Base-by-base conservation (phyloP, 1,140 invertebrate genomes). In the Zeugodacus cucurbitae region DNA sequence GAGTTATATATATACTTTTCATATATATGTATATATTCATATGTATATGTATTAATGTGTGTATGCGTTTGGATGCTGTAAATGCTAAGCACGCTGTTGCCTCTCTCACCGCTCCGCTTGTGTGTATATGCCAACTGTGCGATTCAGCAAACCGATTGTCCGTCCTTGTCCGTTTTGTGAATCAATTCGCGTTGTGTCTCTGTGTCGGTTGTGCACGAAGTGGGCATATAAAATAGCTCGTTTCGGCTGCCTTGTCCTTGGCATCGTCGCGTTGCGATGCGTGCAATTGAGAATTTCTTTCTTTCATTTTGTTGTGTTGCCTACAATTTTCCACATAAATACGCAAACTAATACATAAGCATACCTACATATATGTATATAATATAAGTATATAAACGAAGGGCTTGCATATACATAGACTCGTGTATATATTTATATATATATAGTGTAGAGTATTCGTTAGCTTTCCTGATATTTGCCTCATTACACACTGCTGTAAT, bases 171-270 rank as follows among this genome's bases (percentile, higher is more conserved):
- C 37, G 74, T 82, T 82, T 82, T 82, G 74, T 82, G 74, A 82
- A 82, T 82, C 74, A 82, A 82, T 82, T 82, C 74, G 44, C n/a
- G 2, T 22, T 62, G 58, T 62, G 20, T 82, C 74, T 11, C 22
- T 62, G 58, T 62, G 20, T 82, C 74, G 74, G n/a, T 1, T 48
- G 34, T 48, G 44, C 41, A 54, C 74, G 74, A 82, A 82, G 74
- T 41, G n/a, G n/a, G n/a, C n/a, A 3, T 8, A 82, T 82, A 11
- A 74, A 82, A 82, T 48, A 26, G 44, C 58, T 62, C 37, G 74
- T 17, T 82, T 82, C 74, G 41, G 74, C 41, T 82, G 74, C 74
- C 74, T 82, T 82, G 74, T 82, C 74, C 74, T 82, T 82, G 74
- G 74, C 74, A 82, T 82, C 74, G 74, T 48, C 37, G 74, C 26